Evolutionary conservation across 2,113 vertebrate genomes (phyloP), one percentile per base, ranked within the genome.

Genomic region (Gymnocephalus cernua): DNA sequence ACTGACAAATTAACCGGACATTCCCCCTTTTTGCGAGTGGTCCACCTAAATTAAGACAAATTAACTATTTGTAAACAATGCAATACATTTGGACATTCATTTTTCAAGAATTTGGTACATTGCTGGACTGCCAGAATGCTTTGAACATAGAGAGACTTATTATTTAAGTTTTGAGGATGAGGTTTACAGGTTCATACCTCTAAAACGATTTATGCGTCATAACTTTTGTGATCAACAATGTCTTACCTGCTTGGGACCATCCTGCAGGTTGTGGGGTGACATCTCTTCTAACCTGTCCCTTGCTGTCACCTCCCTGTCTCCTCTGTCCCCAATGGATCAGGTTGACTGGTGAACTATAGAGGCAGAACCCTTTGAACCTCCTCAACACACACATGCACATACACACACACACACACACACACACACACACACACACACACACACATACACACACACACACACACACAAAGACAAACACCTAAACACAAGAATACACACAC

Each of bases 401-500:
- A n/a, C n/a, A n/a, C 41, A 67, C 62, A 32, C 9, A 38, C 38
- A 38, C 38, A 38, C 38, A 38, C 38, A 38, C 38, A 38, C 35
- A 38, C 8, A 38, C 35, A 38, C 35, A 10, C 35, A 53, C 80
- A 81, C 61, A 62, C 65, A 89, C 58, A 64, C 41, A 73, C 29
- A 79, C 65, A 67, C 57, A 59, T 56, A 79, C n/a, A 71, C 25
- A 66, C 32, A n/a, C 53, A 69, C 63, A 58, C 21, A 71, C 19
- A 84, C 19, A 23, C 35, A 35, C 67, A 77, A 79, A 91, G 41
- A 80, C 64, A 88, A 83, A 91, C 80, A 85, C 83, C 89, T 72
- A 80, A 75, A 91, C 88, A 90, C 75, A 88, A 81, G 73, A 83
- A 91, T 79, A 84, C 80, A 89, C 85, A 91, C 85, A 85, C 86